Base-by-base conservation (phyloP, 2,113 vertebrate species). In the Macquaria ambigua region DNA sequence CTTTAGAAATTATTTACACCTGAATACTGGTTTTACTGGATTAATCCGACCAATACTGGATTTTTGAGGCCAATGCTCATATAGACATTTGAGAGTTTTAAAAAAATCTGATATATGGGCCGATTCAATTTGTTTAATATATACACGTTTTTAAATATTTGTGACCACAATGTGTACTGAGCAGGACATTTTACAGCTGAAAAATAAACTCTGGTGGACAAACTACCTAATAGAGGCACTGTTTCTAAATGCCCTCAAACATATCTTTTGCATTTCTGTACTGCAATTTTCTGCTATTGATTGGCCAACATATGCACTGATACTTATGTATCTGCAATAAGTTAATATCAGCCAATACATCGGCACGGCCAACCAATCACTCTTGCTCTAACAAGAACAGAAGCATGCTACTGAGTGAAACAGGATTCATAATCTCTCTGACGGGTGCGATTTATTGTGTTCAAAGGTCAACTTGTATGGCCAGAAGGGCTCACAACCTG, bases 401-500 rank as follows among this genome's bases (percentile, higher is more conserved):
- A 50, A 67, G 20, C 31, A 12, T 75, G 1, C 16, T n/a, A 8
- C 48, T 21, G 50, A 23, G 58, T 5, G 21, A 61, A 53, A 28
- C 28, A 23, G 5, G 25, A 66, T n/a, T 71, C 31, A 34, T 34
- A 61, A 52, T 81, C 50, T 73, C 77, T 63, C 4, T 18, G 68
- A 62, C 2, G 2, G 56, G 37, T 52, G 43, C 2, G 4, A 11
- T 78, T 63, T 53, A 67, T 25, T 23, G 68, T 52, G 41, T 61
- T 63, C 56, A 64, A 69, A 80, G 77, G 77, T 75, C 74, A 53
- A 23, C n/a, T 6, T 9, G 11, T 77, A n/a, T 6, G 34, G 37
- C 37, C 37, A n/a, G 48, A 64, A 20, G 39, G 9, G 14, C 58
- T 41, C 18, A 39, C 4, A 31, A n/a, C 14, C 25, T 28, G 28